Evolutionary conservation across 2,888 invertebrate genomes (phyloP), one percentile per base, ranked within the genome.

Genomic region (Eubasilissa splendida): DNA sequence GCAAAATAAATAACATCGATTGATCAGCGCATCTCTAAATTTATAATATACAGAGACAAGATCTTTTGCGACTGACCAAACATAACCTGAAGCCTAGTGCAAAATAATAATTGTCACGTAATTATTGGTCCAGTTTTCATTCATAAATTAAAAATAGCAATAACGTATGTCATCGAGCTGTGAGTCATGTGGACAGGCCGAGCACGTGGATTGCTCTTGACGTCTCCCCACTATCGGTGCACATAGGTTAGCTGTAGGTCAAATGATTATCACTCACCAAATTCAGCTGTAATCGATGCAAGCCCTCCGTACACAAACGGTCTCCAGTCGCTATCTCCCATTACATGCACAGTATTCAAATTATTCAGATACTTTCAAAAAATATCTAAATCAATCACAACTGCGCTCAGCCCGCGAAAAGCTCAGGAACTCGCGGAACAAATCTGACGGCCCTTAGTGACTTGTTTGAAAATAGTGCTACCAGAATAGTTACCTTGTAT

Each of bases 251-350:
- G 12, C 22, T 71, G 53, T 78, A 71, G 71, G 71, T 71, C 70
- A 78, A 59, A 77, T 54, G 53, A 59, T 70, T 12, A 22, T 58
- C 54, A 87, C 91, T 91, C 91, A 97, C 97, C 97, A 89, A 96
- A 96, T 92, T 98, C 98, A 79, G 98, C 98, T 85, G 95, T 94
- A 86, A 97, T 96, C 84, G 97, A 97, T 87, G 98, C 97, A 85
- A 97, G 88, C 84, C 98, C 98, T 88, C 98, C 98, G 91, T 97
- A 98, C 86, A 97, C 91, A 91, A 98, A 98, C 87, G 97, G 97
- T 90, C 96, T 93, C 97, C 97, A 97, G 89, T 96, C 95, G 86
- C 92, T 91, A 88, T 93, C 93, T 91, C 93, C 94, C 94, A 94
- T 95, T 87, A 92, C 93, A 92, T 79, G 76, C 50, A 79, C 59